Evolutionary conservation across 2,113 vertebrate species (phyloP).

Genomic region (Ascaphus truei): DNA sequence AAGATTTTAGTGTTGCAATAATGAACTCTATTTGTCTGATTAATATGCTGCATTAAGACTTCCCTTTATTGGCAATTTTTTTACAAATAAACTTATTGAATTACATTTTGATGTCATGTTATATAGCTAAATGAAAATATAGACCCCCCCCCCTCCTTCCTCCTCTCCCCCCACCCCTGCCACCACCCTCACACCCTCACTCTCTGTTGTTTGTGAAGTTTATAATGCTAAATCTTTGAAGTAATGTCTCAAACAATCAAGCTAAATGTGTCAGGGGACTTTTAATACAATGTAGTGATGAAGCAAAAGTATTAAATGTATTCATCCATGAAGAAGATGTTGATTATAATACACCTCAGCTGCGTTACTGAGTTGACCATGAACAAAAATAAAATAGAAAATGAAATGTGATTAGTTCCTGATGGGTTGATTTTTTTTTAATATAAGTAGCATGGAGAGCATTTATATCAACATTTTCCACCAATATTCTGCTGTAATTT

Average conservation of each 20-base stretch:
- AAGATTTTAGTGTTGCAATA: not conserved
- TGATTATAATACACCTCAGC: conserved; percentile 63
- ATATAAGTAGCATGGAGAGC: conserved; percentile 41
- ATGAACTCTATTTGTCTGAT: not conserved
- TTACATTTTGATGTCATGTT: conserved; percentile 49
- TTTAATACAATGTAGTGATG: conserved; percentile 59
- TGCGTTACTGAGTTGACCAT: conserved; percentile 53
- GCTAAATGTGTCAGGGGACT: conserved; percentile 58
- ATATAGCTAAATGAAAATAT: conserved; percentile 44
- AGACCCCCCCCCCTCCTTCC: too few relatives aligned
- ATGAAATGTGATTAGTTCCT: conserved; percentile 66
- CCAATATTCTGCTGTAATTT: conserved; percentile 30
- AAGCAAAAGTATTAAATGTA: conserved; percentile 63
- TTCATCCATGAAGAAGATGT: conserved; percentile 60
- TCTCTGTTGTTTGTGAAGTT: conserved; percentile 45
- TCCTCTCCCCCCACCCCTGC: too few relatives aligned
- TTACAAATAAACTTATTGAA: conserved; percentile 44
- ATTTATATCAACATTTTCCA: conserved; percentile 48
- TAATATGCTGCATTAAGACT: conserved; percentile 38
- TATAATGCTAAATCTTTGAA: conserved; percentile 42
- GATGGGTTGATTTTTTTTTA: conserved; percentile 61
- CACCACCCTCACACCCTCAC: too few relatives aligned
- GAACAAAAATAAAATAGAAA: conserved; percentile 50
- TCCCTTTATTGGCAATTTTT: conserved; percentile 40
- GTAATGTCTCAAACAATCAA: conserved; percentile 59